These are phyloP conservation scores for Mergus octosetaceus DNA, from an alignment of 2,797 vertebrate genomes.

Conservation along the genomic window DNA sequence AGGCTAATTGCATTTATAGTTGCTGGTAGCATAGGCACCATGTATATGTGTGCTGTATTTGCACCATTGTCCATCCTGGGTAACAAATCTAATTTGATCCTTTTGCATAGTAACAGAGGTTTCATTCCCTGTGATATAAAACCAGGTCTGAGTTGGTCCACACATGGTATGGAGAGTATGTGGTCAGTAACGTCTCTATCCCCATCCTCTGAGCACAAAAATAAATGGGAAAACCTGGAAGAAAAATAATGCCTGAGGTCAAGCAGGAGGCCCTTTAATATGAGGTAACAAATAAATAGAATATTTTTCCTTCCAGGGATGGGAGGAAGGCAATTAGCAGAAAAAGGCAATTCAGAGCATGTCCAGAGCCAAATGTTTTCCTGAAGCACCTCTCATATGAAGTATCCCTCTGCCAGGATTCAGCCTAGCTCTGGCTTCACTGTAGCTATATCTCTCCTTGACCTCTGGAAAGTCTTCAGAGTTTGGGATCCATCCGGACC, in stretches of 20 bases:
- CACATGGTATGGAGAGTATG: neutral
- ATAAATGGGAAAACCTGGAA: neutral
- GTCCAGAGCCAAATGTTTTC: neutral
- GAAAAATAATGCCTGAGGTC: neutral
- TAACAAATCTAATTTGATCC: neutral
- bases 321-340: neutral
- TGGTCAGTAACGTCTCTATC: neutral
- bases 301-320: neutral
- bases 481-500: neutral
- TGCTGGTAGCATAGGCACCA: neutral
- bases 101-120: neutral
- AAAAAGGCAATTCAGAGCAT: neutral
- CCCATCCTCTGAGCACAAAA: neutral
- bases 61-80: neutral
- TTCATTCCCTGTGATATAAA: neutral
- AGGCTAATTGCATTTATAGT: neutral
- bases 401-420: neutral
- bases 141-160: neutral
- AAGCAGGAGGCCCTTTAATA: fast-evolving
- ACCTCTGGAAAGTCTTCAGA: neutral
- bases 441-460: neutral
- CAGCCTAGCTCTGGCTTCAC: neutral
- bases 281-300: neutral
- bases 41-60: neutral
- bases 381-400: neutral